Conservation (phyloP, 2,888 invertebrate species). For the Agapostemon virescens region DNA sequence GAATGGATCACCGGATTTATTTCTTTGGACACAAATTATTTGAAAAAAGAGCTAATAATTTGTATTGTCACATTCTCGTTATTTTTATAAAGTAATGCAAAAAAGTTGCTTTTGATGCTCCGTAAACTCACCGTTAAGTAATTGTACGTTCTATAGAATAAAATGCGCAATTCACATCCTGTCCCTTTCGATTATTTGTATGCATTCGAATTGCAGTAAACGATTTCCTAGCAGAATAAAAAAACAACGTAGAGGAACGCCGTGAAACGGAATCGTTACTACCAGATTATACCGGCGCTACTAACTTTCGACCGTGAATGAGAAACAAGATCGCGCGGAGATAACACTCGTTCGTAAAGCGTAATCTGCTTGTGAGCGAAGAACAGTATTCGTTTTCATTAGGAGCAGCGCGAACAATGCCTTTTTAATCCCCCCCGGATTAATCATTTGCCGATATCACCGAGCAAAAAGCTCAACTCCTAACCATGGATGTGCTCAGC, state of each 20-base stretch:
- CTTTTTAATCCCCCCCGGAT: constrained; percentile 30
- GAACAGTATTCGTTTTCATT: constrained; percentile 38
- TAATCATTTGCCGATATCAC: constrained; percentile 26
- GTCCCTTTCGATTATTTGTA: not conserved
- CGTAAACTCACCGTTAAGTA: too few species aligned
- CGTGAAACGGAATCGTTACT: not conserved
- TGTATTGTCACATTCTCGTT: too few species aligned
- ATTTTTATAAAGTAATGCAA: too few species aligned
- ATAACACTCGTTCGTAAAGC: constrained; percentile 13
- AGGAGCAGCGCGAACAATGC: constrained; percentile 8
- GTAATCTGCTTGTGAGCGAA: constrained; percentile 30
- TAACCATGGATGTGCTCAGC: not conserved
- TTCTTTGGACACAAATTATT: too few species aligned
- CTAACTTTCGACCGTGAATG: constrained; percentile 18
- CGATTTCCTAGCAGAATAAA: not conserved
- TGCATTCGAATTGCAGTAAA: not conserved
- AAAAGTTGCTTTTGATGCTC: too few species aligned
- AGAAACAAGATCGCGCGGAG: constrained; percentile 15
- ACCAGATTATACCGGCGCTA: constrained; percentile 11
- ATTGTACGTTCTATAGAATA: too few species aligned
- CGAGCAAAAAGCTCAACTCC: not conserved
- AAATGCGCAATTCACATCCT: not conserved
- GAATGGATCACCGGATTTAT: too few species aligned
- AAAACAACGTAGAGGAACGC: not conserved
- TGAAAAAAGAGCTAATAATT: too few species aligned